Conservation (phyloP, 2,888 invertebrate genomes). For the Nymphalis urticae region DNA sequence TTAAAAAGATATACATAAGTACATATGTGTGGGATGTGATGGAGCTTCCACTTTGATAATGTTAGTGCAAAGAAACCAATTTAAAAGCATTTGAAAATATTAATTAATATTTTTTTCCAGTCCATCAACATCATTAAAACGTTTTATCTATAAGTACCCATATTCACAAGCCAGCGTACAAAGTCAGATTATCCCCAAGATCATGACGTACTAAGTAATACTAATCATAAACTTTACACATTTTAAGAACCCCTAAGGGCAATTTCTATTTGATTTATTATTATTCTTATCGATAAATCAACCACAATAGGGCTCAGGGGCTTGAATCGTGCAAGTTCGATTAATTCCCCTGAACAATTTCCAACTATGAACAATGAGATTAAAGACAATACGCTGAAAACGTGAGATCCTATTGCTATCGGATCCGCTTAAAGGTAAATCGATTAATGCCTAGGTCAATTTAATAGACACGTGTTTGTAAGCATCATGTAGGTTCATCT, state of each 20-base stretch:
- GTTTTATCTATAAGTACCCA: no score
- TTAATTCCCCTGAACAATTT: slow-evolving; percentile 78
- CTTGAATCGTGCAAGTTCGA: slow-evolving; percentile 67
- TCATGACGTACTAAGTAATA: neutral
- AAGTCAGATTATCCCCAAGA: neutral
- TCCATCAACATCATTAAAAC: no score
- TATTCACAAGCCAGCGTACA: neutral
- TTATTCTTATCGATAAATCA: slow-evolving; percentile 80
- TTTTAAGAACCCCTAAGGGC: slow-evolving; percentile 61
- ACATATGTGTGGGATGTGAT: no score
- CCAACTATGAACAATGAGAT: slow-evolving; percentile 70
- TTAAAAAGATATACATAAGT: no score
- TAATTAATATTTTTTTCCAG: no score
- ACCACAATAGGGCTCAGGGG: slow-evolving; percentile 70
- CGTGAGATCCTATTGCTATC: slow-evolving; percentile 66
- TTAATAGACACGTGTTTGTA: slow-evolving; percentile 30
- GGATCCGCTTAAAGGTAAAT: slow-evolving; percentile 37
- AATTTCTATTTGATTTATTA: slow-evolving; percentile 80
- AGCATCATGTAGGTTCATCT: slow-evolving; percentile 27
- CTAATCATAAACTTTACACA: slow-evolving; percentile 19
- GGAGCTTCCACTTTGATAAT: no score
- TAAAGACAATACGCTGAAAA: slow-evolving; percentile 73
- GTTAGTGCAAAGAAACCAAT: no score
- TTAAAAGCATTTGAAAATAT: no score
- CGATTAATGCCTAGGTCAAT: slow-evolving; percentile 38